phyloP scores from a whole-genome alignment of 2,797 vertebrate genomes.

The Acipenser ruthenus region DNA sequence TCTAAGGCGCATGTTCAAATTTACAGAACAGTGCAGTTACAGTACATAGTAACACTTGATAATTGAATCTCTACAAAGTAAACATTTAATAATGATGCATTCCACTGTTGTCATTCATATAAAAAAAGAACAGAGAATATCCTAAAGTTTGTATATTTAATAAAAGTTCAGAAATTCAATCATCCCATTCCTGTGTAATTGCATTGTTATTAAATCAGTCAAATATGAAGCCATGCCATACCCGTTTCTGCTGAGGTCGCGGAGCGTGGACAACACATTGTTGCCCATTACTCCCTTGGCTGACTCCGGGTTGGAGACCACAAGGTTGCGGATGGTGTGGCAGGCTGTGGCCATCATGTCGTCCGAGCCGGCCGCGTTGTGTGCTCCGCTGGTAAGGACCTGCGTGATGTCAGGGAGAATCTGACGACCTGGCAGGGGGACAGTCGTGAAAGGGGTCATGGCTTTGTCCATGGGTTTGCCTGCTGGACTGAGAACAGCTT shows the following conservation, averaged over 20 bases:
- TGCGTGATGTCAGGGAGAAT: slow-evolving; percentile 67
- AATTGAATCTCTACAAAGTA: too few species aligned
- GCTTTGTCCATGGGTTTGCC: background rate
- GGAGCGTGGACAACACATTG: slow-evolving; percentile 55
- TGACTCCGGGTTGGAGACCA: slow-evolving; percentile 58
- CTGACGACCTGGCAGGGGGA: slow-evolving; percentile 52
- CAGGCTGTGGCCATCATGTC: slow-evolving; percentile 65
- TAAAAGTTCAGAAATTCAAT: too few species aligned
- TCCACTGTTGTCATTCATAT: too few species aligned
- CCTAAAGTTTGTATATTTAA: too few species aligned
- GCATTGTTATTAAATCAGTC: too few species aligned
- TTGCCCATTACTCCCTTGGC: slow-evolving; percentile 62
- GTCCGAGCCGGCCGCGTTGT: slow-evolving; percentile 49
- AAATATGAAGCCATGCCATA: slow-evolving; percentile 35
- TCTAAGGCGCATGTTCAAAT: too few species aligned
- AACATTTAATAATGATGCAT: too few species aligned
- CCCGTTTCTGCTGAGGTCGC: slow-evolving; percentile 58
- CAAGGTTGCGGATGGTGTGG: slow-evolving; percentile 61
- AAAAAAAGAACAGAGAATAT: too few species aligned
- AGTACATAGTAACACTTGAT: too few species aligned
- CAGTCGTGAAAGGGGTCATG: background rate
- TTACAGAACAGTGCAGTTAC: too few species aligned
- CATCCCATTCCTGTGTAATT: too few species aligned
- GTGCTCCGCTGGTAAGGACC: slow-evolving; percentile 47
- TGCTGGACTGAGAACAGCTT: too few species aligned